Percentiles rank a stretch among this genome's conserved stretches.
Evolutionary conservation across 2,797 vertebrate genomes (phyloP).

Genomic region (Orestias chungarensis): DNA sequence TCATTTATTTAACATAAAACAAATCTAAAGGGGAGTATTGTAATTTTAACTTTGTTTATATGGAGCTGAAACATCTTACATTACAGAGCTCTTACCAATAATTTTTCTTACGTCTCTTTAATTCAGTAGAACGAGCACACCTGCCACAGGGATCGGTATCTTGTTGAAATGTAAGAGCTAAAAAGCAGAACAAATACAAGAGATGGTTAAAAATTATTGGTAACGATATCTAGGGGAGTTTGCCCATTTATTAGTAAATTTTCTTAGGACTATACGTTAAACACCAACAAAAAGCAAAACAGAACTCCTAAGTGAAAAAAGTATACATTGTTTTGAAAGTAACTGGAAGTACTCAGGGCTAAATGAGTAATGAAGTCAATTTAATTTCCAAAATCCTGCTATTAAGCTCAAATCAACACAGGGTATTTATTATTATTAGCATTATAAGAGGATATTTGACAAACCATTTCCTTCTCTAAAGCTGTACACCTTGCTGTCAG

Average conservation of each 20-base stretch:
- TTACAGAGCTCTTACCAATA: slow-evolving; percentile 49
- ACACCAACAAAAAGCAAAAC: background rate
- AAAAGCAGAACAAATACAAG: background rate
- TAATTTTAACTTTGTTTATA: background rate
- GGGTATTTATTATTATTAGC: background rate
- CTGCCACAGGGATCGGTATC: slow-evolving; percentile 43
- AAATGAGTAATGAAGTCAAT: background rate
- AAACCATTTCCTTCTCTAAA: background rate
- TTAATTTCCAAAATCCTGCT: background rate
- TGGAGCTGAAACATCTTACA: background rate
- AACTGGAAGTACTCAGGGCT: background rate
- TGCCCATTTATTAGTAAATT: background rate
- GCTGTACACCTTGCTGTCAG: background rate
- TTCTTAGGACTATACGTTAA: background rate
- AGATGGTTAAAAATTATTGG: background rate
- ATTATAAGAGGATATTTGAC: background rate
- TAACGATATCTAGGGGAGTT: too few relatives aligned
- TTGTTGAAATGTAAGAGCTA: slow-evolving; percentile 57
- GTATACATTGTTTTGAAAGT: background rate
- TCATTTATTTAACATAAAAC: too few relatives aligned
- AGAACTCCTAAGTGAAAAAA: background rate
- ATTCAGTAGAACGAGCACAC: slow-evolving; percentile 41
- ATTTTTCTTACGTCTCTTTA: slow-evolving; percentile 34
- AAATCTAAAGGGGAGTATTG: background rate
- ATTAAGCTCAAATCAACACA: background rate